These are phyloP conservation scores for Centrocercus urophasianus DNA, from an alignment of 2,113 vertebrate genomes.

Conservation along the genomic window DNA sequence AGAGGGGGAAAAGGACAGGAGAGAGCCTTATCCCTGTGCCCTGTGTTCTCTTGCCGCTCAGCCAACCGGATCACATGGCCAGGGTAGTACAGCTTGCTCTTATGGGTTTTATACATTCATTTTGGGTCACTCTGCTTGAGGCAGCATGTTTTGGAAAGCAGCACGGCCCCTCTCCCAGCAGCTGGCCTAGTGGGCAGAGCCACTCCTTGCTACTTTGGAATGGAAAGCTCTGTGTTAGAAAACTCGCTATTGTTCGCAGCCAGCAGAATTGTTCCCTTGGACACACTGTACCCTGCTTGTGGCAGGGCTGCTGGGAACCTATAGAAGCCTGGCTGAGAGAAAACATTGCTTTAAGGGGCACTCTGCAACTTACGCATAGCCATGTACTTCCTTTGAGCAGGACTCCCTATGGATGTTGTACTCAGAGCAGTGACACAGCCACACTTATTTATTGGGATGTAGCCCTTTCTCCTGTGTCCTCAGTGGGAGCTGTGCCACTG, in stretches of 20 bases:
- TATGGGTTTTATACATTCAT: background rate
- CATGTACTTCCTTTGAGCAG: background rate
- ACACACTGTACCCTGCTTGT: background rate
- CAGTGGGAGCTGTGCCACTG: background rate
- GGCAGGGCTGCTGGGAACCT: background rate
- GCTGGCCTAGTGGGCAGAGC: rapidly evolving
- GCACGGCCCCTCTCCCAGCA: background rate
- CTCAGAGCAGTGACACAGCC: background rate
- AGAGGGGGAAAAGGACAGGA: background rate
- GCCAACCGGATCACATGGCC: rapidly evolving
- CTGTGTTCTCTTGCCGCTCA: rapidly evolving
- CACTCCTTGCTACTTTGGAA: background rate
- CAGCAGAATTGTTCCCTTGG: background rate
- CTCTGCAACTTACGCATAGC: background rate
- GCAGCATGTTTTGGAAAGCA: rapidly evolving
- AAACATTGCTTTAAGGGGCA: background rate
- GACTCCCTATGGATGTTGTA: background rate
- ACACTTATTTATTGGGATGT: background rate
- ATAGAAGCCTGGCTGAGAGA: background rate
- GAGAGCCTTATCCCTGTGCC: background rate
- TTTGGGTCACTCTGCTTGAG: rapidly evolving
- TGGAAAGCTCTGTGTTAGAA: background rate
- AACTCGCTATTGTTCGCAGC: background rate
- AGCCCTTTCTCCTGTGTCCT: background rate
- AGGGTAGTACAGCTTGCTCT: rapidly evolving